Base-by-base conservation (phyloP, 2,113 vertebrate species). In the Salvelinus namaycush region DNA sequence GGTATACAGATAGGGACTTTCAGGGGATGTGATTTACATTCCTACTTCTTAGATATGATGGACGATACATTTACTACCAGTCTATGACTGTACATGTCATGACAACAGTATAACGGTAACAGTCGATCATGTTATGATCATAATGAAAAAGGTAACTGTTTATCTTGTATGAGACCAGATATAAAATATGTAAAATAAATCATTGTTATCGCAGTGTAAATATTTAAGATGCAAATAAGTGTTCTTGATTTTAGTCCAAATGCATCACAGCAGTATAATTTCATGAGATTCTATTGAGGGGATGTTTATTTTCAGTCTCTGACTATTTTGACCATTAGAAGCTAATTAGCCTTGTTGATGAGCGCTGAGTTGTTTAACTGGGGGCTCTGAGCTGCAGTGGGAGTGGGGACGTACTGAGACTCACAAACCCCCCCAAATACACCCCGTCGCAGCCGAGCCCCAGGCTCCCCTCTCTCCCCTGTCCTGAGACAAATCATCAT, bases 401-500 rank as follows among this genome's bases (percentile, higher is more conserved):
- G 18, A 0, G 39, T n/a, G 39, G 39, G 39, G 39, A 16, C 54
- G 1, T 14, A 57, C 54, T 20, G 54, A 57, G 54, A 20, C 54
- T 57, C 18, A 57, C 3, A 57, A 57, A n/a, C 51, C n/a, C 59
- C 68, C 3, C 29, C 4, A 24, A 26, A 18, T 65, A 54, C 51
- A 22, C 26, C 51, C 44, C 31, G 14, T 51, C 24, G 11, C 31
- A 27, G 12, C 74, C 49, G 48, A 14, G 65, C 65, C 49, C 18
- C 27, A 13, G 65, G 48, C n/a, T 57, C n/a, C 59, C 18, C 66
- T 54, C 65, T 65, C 75, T 67, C 76, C 75, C 73, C 73, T 75
- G 67, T 70, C 65, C 76, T n/a, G 48, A 72, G 72, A 74, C 60
- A 39, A 66, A 62, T 66, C 60, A 72, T 77, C 70, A 72, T 76